These are phyloP conservation scores for Thunnus maccoyii DNA, from an alignment of 2,113 vertebrate species.

Conservation along the genomic window DNA sequence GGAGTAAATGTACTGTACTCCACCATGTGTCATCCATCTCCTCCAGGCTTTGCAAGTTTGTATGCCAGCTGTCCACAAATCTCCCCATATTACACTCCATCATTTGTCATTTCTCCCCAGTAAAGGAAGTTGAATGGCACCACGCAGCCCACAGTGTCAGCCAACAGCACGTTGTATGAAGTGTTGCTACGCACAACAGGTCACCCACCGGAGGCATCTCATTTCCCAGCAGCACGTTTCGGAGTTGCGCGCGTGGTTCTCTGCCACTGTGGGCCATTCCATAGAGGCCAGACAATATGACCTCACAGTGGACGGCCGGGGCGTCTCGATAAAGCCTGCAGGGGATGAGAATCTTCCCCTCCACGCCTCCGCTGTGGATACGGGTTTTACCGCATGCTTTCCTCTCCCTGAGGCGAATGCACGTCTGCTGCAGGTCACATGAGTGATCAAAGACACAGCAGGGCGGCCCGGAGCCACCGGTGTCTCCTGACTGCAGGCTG, in stretches of 20 bases:
- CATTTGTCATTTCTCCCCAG: slow-evolving; percentile 64
- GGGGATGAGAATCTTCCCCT: slow-evolving; percentile 29
- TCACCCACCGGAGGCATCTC: slow-evolving; percentile 46
- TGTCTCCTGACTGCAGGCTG: slow-evolving; percentile 55
- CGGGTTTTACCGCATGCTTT: slow-evolving; percentile 1
- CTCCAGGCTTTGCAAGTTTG: slow-evolving; percentile 58
- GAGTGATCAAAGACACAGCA: slow-evolving; percentile 75
- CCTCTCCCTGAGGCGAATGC: slow-evolving; percentile 20
- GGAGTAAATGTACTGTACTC: slow-evolving; percentile 71
- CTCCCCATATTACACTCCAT: slow-evolving; percentile 50
- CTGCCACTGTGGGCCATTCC: slow-evolving; percentile 40
- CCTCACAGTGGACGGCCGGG: slow-evolving; percentile 15
- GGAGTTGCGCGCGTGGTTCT: not conserved
- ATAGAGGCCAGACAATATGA: slow-evolving; percentile 31
- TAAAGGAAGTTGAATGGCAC: slow-evolving; percentile 53
- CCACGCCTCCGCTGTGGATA: slow-evolving; percentile 3
- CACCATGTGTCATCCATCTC: slow-evolving; percentile 73
- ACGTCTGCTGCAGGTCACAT: slow-evolving; percentile 62
- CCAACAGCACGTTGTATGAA: slow-evolving; percentile 28
- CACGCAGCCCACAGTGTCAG: slow-evolving; percentile 32
- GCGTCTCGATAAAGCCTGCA: slow-evolving; percentile 42
- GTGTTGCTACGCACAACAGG: slow-evolving; percentile 51
- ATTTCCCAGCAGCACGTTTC: slow-evolving; percentile 42
- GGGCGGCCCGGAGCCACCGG: slow-evolving; percentile 46
- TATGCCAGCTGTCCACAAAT: slow-evolving; percentile 69